Percentiles rank a stretch among this genome's conserved stretches.
Conservation (phyloP, 1,140 invertebrate species). For the Oryctes rhinoceros region DNA sequence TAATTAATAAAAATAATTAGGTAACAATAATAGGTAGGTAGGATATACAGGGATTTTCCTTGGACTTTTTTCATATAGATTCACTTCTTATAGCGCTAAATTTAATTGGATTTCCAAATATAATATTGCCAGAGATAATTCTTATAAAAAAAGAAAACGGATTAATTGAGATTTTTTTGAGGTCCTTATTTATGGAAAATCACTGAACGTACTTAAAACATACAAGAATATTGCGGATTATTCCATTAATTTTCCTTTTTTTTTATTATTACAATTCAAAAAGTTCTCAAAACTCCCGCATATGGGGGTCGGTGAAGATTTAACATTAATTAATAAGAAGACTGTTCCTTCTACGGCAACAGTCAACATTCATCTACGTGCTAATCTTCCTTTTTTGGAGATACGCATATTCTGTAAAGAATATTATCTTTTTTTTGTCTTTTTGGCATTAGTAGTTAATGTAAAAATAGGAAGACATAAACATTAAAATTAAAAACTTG, state of each 20-base stretch:
- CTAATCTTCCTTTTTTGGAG: not conserved
- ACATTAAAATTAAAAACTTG: not conserved
- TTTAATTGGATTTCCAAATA: too few species aligned
- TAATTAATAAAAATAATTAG: too few species aligned
- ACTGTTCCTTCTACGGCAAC: conserved; percentile 15
- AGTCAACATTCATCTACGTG: not conserved
- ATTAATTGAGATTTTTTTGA: too few species aligned
- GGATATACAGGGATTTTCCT: too few species aligned
- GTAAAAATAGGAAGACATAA: conserved; percentile 16
- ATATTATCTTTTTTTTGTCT: not conserved
- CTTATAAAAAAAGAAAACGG: too few species aligned
- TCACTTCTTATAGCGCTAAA: too few species aligned
- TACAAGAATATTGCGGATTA: too few species aligned
- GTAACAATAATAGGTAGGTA: too few species aligned
- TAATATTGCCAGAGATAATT: too few species aligned
- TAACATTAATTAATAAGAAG: not conserved
- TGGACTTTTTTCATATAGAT: too few species aligned
- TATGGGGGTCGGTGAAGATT: not conserved
- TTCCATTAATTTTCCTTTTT: not conserved
- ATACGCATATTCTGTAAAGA: not conserved
- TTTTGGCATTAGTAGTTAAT: conserved; percentile 26
- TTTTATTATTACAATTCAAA: not conserved
- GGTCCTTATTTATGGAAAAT: too few species aligned
- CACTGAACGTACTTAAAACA: too few species aligned
- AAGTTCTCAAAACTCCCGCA: not conserved